Evolutionary conservation across 2,113 vertebrate genomes (phyloP).

Genomic region (Mormoops blainvillei): DNA sequence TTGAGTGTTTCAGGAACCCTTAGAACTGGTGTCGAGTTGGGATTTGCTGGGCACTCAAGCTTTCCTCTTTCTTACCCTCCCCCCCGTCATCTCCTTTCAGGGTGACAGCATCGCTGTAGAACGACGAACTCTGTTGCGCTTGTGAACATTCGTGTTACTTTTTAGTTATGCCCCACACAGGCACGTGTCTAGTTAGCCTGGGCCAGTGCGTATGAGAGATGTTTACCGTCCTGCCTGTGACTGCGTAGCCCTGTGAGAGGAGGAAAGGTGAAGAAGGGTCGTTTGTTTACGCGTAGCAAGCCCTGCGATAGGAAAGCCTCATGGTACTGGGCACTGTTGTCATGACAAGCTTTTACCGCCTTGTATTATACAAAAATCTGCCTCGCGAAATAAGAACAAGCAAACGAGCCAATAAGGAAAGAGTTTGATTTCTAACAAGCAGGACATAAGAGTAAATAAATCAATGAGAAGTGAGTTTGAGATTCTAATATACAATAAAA

Average conservation of each 20-base stretch:
- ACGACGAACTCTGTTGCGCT: neutral
- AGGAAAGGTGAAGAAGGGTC: neutral
- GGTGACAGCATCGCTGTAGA: neutral
- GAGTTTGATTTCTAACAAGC: neutral
- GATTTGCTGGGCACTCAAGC: neutral
- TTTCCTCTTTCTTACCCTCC: neutral
- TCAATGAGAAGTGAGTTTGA: neutral
- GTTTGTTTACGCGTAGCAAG: neutral
- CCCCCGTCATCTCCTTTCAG: neutral
- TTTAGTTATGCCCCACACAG: neutral
- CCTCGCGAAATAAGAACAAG: slow-evolving; percentile 8
- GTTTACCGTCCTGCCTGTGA: neutral
- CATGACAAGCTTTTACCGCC: neutral
- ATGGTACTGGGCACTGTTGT: neutral
- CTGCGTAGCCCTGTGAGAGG: neutral
- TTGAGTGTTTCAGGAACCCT: neutral
- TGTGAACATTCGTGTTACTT: neutral
- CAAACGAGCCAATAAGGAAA: neutral
- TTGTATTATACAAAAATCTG: neutral
- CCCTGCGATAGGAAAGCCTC: neutral
- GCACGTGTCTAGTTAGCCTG: neutral
- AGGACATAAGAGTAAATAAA: neutral
- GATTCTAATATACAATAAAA: neutral
- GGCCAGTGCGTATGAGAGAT: neutral
- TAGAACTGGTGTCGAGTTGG: neutral